A percentile compares a stretch with the other conserved stretches of the same genome.
phyloP scores from a whole-genome alignment of 1,140 invertebrate species.

The Drosophila orena region DNA sequence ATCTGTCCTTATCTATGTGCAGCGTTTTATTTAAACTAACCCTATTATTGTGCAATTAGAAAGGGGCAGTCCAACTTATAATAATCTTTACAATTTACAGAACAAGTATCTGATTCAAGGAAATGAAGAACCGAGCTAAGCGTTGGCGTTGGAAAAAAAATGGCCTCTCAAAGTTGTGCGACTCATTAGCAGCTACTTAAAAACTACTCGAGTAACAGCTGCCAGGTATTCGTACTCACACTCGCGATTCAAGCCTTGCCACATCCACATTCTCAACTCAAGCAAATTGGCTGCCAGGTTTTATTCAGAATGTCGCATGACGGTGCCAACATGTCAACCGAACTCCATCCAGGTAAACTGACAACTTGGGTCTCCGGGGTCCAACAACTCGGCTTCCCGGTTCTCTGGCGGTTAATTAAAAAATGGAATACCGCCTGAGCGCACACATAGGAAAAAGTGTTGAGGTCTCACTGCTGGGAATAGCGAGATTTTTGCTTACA shows the following conservation, averaged over 20 bases:
- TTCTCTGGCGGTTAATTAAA: conserved; percentile 77
- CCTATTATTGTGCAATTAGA: not conserved
- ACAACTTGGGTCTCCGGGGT: conserved; percentile 51
- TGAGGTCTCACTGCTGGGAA: conserved; percentile 29
- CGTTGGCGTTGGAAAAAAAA: conserved; percentile 17
- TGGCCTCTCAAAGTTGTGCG: conserved; percentile 43
- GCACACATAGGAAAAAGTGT: conserved; percentile 37
- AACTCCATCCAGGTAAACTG: conserved; percentile 67
- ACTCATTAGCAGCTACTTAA: conserved; percentile 80
- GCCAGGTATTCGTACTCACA: conserved; percentile 46
- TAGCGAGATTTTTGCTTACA: conserved; percentile 30
- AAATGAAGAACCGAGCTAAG: conserved; percentile 6
- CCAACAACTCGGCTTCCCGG: conserved; percentile 13
- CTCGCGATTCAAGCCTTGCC: conserved; percentile 12
- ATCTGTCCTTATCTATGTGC: too few relatives aligned
- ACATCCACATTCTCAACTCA: not conserved
- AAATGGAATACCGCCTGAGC: conserved; percentile 41
- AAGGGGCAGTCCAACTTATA: too few relatives aligned
- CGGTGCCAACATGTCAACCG: conserved; percentile 76
- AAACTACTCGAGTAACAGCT: conserved; percentile 78
- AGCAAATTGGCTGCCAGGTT: conserved; percentile 9
- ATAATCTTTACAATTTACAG: not conserved
- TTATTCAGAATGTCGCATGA: conserved; percentile 67
- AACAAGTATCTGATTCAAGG: not conserved
- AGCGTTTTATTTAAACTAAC: not conserved